A percentile compares a stretch with the other conserved stretches of the same genome.
These are phyloP conservation scores for Peromyscus leucopus DNA, from an alignment of 2,113 vertebrate genomes.

Conservation along the genomic window DNA sequence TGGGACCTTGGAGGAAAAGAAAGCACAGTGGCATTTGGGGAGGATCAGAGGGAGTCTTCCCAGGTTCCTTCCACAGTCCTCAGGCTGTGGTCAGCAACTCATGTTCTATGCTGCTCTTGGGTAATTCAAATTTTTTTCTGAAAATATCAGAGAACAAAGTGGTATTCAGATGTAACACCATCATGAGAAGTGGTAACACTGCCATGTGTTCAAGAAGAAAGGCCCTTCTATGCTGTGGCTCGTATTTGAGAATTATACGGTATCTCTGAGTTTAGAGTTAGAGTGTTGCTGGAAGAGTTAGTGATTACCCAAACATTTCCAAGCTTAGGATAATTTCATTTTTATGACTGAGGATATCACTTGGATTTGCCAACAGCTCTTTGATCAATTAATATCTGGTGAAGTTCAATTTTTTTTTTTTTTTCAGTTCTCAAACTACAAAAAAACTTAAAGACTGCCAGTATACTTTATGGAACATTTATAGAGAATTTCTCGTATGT, in stretches of 20 bases:
- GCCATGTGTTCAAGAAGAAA: not conserved
- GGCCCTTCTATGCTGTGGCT: not conserved
- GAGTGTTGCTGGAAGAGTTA: not conserved
- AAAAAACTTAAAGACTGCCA: not conserved
- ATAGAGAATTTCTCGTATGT: not conserved
- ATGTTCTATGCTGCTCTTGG: not conserved
- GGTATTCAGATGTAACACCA: not conserved
- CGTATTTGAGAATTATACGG: not conserved
- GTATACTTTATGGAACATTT: not conserved
- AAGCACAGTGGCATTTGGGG: not conserved
- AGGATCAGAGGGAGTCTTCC: not conserved
- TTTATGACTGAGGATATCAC: not conserved
- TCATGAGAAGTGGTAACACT: not conserved
- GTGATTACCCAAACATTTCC: slow-evolving; percentile 24
- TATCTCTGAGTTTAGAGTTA: not conserved
- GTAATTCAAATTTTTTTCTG: slow-evolving; percentile 9
- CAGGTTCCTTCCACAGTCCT: not conserved
- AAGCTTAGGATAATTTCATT: not conserved
- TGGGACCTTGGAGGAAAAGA: not conserved
- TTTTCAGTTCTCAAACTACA: not conserved
- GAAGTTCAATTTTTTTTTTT: not conserved
- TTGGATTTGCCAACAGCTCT: not conserved
- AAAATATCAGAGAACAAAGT: slow-evolving; percentile 38
- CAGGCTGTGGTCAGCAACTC: not conserved
- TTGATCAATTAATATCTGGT: slow-evolving; percentile 29